Evolutionary conservation across 53 echinoderm and acorn worm species (phyloP).

Genomic region (Arbacia lixula): DNA sequence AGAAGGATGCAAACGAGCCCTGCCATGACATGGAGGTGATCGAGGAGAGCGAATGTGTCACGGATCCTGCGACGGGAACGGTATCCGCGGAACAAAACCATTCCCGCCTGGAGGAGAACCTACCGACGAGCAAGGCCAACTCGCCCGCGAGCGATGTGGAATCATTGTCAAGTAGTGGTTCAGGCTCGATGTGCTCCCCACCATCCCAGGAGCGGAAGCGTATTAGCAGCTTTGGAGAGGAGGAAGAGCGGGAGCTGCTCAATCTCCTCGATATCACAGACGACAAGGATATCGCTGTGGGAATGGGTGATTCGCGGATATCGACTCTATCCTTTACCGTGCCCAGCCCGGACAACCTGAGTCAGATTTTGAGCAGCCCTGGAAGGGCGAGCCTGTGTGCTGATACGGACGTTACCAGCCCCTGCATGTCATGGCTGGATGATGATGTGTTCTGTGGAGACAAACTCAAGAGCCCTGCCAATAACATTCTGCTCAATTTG

Average conservation of each 20-base stretch:
- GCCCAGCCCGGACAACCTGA: constrained; percentile 72
- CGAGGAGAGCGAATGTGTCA: neutral
- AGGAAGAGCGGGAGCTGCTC: constrained; percentile 71
- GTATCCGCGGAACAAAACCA: neutral
- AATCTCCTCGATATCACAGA: constrained; percentile 79
- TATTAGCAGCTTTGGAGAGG: constrained; percentile 58
- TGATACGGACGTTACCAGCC: constrained; percentile 28
- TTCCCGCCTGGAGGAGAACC: neutral
- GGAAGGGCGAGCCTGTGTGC: constrained; percentile 55
- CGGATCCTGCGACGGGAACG: neutral
- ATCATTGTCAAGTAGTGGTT: constrained; percentile 64
- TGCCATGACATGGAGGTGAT: constrained; percentile 1
- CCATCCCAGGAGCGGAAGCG: constrained; percentile 41
- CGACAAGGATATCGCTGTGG: constrained; percentile 49
- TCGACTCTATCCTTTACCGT: constrained; percentile 71
- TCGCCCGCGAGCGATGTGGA: constrained; percentile 87
- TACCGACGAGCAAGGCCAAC: constrained; percentile 34
- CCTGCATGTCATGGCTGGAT: constrained; percentile 53
- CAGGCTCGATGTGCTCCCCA: constrained; percentile 72
- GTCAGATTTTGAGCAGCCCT: constrained; percentile 71
- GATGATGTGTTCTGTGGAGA: constrained; percentile 61
- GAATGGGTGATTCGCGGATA: constrained; percentile 13
- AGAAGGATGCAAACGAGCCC: constrained; percentile 4
- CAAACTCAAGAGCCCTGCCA: constrained; percentile 37
- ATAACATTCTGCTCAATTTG: constrained; percentile 43